phyloP scores from a whole-genome alignment of 1,140 invertebrate genomes.

The Neodiprion virginianus region DNA sequence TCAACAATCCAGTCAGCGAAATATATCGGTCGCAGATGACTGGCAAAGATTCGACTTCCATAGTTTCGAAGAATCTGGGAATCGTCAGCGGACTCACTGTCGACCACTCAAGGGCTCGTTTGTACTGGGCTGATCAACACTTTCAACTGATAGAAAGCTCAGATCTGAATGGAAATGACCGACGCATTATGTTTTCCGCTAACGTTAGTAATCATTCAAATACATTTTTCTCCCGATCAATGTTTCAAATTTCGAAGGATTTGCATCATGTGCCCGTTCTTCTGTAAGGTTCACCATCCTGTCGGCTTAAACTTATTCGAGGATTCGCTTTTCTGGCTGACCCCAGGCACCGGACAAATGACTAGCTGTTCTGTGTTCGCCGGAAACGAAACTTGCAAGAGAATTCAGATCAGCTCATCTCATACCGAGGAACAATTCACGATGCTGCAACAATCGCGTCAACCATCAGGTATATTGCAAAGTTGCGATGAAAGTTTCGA shows the following conservation, averaged over 20 bases:
- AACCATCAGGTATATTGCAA: constrained; percentile 48
- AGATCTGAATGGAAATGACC: constrained; percentile 76
- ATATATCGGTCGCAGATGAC: constrained; percentile 75
- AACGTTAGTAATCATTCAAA: constrained; percentile 15
- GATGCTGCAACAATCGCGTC: constrained; percentile 64
- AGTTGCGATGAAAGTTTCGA: background rate
- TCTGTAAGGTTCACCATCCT: constrained; percentile 53
- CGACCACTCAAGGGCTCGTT: constrained; percentile 68
- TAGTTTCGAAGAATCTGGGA: constrained; percentile 66
- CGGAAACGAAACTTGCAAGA: constrained; percentile 51
- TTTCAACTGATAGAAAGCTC: constrained; percentile 78
- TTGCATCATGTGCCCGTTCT: background rate
- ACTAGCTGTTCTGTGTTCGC: constrained; percentile 64
- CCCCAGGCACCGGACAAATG: constrained; percentile 56
- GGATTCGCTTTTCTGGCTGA: constrained; percentile 67
- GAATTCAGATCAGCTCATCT: constrained; percentile 29
- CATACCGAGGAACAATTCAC: constrained; percentile 60
- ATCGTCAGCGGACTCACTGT: constrained; percentile 75
- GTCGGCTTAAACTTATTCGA: constrained; percentile 66
- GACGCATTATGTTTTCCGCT: constrained; percentile 60
- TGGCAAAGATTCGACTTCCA: constrained; percentile 65
- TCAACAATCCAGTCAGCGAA: constrained; percentile 51
- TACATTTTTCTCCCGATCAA: background rate
- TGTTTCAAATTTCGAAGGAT: background rate
- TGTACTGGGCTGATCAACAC: constrained; percentile 82